A percentile compares a stretch with the other conserved stretches of the same genome.
phyloP scores from a whole-genome alignment of 92 coral and sea anemone species.

The Virgularia gustaviana region DNA sequence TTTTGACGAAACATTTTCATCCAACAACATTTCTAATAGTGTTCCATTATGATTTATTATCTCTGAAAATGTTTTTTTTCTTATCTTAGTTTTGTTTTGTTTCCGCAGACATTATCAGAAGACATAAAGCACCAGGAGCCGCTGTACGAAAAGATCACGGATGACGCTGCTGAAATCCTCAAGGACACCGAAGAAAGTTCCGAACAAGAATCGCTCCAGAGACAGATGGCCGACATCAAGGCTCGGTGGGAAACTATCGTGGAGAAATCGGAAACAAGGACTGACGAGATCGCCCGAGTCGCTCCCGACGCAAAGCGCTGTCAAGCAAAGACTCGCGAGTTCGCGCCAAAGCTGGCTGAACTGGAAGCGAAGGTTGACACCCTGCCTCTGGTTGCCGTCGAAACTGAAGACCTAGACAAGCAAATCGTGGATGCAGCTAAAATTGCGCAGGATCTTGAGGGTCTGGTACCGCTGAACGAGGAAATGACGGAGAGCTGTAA shows the following conservation, averaged over 20 bases:
- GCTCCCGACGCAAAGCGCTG: conserved; percentile 67
- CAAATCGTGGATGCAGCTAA: conserved; percentile 63
- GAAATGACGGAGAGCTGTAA: conserved; percentile 37
- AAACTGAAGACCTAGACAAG: conserved; percentile 63
- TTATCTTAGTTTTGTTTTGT: conserved; percentile 4
- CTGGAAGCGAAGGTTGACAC: conserved; percentile 24
- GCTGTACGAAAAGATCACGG: conserved; percentile 61
- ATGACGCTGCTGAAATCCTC: conserved; percentile 68
- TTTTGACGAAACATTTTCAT: too few species aligned
- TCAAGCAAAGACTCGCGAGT: conserved; percentile 68
- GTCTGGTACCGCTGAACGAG: conserved; percentile 4
- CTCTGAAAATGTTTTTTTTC: too few species aligned
- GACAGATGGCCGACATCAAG: conserved; percentile 60
- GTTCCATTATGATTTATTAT: too few species aligned
- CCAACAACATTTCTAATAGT: too few species aligned
- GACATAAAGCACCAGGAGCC: conserved; percentile 82
- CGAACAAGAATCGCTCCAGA: conserved; percentile 79
- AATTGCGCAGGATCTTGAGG: not conserved
- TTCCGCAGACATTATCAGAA: conserved; percentile 64
- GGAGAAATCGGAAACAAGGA: conserved; percentile 63
- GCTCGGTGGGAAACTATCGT: conserved; percentile 69
- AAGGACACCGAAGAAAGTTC: conserved; percentile 64
- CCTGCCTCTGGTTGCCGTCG: conserved; percentile 62
- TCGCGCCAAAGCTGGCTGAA: conserved; percentile 34
- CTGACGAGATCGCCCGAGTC: conserved; percentile 55